phyloP scores from a whole-genome alignment of 2,797 vertebrate genomes.

The Ptychadena robeensis region DNA sequence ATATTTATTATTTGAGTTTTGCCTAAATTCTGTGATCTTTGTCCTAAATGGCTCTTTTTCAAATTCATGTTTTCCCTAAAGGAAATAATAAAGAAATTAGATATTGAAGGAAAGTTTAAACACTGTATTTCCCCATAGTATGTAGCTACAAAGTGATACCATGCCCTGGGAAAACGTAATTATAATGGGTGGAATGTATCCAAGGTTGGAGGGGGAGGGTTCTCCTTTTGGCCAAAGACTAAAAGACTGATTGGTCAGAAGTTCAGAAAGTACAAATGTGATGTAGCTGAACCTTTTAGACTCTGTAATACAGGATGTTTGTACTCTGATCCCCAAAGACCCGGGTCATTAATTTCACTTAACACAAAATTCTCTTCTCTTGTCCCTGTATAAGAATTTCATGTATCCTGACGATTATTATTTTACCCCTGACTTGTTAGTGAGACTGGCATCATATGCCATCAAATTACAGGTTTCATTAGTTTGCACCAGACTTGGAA shows the following conservation, averaged over 20 bases:
- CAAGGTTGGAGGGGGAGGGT: constrained; percentile 17
- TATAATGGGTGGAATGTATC: constrained; percentile 27
- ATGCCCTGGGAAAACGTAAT: constrained; percentile 27
- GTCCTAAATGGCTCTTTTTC: constrained; percentile 1
- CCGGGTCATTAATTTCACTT: constrained; percentile 26
- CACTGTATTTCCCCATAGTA: not conserved
- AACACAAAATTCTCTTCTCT: constrained; percentile 1
- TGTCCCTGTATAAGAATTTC: constrained; percentile 17
- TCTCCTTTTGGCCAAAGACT: constrained; percentile 15
- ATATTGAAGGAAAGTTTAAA: not conserved
- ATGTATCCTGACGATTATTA: constrained; percentile 15
- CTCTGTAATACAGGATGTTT: constrained; percentile 43
- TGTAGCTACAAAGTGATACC: constrained; percentile 24
- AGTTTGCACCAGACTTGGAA: not conserved
- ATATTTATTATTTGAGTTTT: not conserved
- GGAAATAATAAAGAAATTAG: constrained; percentile 5
- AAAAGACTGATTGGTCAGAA: constrained; percentile 28
- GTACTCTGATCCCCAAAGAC: constrained; percentile 4
- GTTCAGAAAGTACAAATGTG: constrained; percentile 41
- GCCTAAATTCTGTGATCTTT: not conserved
- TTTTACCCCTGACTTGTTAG: not conserved
- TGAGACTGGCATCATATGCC: not conserved
- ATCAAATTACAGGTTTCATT: constrained; percentile 14
- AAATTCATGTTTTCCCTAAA: not conserved
- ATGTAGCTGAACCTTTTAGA: constrained; percentile 31